Evolutionary conservation across 2,888 invertebrate genomes (phyloP).

Genomic region (Dinocampus coccinellae): DNA sequence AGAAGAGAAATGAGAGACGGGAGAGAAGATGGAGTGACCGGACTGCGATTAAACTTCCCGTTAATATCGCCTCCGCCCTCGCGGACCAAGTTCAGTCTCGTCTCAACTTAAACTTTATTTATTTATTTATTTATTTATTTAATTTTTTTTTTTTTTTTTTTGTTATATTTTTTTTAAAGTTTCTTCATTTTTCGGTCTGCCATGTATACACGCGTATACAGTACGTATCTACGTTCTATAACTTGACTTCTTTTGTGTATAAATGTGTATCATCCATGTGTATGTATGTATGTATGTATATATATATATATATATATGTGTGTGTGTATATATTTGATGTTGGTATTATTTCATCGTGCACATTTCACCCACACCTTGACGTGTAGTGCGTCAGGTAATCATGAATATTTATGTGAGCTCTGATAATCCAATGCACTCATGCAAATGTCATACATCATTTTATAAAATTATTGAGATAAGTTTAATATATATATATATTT

Average conservation of each 20-base stretch:
- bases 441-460: conserved; percentile 21
- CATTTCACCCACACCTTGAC: conserved; percentile 50
- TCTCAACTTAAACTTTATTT: conserved; percentile 48
- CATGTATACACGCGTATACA: not conserved
- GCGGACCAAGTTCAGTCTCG: conserved; percentile 42
- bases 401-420: conserved; percentile 60
- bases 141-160: conserved; percentile 30
- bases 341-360: conserved; percentile 15
- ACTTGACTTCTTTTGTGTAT: not conserved
- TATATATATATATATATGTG: not conserved
- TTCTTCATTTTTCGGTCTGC: conserved; percentile 26
- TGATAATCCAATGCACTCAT: conserved; percentile 50
- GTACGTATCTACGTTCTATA: not conserved
- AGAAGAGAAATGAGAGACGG: not conserved
- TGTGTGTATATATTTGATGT: not conserved
- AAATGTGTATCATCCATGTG: too few relatives aligned
- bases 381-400: conserved; percentile 39
- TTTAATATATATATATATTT: not conserved
- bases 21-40: conserved; percentile 47
- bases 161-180: conserved; percentile 37
- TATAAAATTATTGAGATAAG: conserved; percentile 3
- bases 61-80: conserved; percentile 59
- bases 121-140: conserved; percentile 44
- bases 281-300: not conserved
- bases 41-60: conserved; percentile 67